Evolutionary conservation across 1,140 invertebrate species (phyloP).

Genomic region (Anastrepha ludens): DNA sequence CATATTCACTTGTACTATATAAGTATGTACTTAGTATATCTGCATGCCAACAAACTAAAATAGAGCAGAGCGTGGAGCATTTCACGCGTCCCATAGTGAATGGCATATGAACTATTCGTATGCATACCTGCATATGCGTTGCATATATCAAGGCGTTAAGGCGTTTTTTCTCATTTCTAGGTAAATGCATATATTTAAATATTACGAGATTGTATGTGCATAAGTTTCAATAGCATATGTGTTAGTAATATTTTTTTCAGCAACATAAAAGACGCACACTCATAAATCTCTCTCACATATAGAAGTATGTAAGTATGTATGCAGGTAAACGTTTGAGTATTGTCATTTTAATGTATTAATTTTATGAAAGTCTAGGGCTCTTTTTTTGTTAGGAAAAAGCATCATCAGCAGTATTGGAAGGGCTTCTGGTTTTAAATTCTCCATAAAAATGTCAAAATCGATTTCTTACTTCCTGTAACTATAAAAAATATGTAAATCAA

Average conservation of each 20-base stretch:
- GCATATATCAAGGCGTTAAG: slow-evolving; percentile 20
- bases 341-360: slow-evolving; percentile 38
- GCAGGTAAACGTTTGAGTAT: not conserved
- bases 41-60: not conserved
- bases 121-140: not conserved
- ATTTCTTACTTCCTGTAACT: too few relatives aligned
- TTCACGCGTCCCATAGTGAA: slow-evolving; percentile 24
- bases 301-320: not conserved
- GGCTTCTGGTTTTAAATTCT: not conserved
- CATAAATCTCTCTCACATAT: not conserved
- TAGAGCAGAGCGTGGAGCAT: not conserved
- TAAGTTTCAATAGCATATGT: not conserved
- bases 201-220: not conserved
- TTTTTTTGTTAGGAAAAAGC: not conserved
- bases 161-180: slow-evolving; percentile 24
- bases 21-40: not conserved
- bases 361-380: not conserved
- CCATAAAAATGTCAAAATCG: not conserved
- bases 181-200: slow-evolving; percentile 21
- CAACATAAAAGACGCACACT: not conserved
- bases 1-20: not conserved
- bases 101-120: not conserved
- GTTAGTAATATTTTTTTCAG: slow-evolving; percentile 37
- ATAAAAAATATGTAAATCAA: too few relatives aligned
- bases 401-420: not conserved